phyloP scores from a whole-genome alignment of 2,797 vertebrate species.

The Muscicapa comitata region DNA sequence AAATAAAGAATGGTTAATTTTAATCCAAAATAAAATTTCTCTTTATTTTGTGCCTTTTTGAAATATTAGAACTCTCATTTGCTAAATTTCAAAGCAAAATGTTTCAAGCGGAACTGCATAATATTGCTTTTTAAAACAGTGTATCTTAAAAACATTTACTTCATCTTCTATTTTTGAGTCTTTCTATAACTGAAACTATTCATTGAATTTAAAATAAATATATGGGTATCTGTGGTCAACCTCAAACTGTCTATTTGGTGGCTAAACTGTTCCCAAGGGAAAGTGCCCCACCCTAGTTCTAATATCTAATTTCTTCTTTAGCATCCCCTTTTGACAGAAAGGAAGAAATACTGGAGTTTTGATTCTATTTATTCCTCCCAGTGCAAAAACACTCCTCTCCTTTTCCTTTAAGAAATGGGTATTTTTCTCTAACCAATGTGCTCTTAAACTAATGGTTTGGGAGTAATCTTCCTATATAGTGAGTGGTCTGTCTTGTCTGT shows the following conservation, averaged over 20 bases:
- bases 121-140: neutral
- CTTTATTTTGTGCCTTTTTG: neutral
- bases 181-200: neutral
- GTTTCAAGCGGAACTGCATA: neutral
- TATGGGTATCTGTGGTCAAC: neutral
- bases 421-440: neutral
- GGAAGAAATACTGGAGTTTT: neutral
- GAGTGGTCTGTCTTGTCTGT: neutral
- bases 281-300: neutral
- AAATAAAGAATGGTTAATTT: neutral
- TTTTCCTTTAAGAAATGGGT: neutral
- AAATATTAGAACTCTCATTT: neutral
- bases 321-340: neutral
- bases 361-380: neutral
- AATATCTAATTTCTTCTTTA: neutral
- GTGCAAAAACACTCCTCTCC: neutral
- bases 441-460: neutral
- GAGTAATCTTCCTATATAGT: neutral
- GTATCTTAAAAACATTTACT: neutral
- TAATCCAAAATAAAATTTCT: neutral
- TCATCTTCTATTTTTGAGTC: neutral
- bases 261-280: neutral
- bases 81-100: neutral
- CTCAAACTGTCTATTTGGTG: neutral
- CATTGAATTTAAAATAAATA: neutral